Evolutionary conservation across 2,797 vertebrate genomes (phyloP).

Genomic region (Lagocephalus sceleratus): DNA sequence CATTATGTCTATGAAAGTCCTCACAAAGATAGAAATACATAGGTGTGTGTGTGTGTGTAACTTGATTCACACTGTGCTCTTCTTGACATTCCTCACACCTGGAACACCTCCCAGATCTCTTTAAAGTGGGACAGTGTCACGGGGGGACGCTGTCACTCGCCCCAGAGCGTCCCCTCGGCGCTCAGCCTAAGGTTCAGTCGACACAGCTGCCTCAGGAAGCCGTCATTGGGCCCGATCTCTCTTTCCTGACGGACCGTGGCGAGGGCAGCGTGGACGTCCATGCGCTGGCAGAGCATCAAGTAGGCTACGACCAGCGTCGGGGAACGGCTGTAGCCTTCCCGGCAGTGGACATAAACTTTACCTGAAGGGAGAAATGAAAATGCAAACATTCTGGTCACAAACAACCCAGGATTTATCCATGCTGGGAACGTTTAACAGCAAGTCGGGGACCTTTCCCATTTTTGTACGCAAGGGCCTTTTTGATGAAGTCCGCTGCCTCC

Average conservation of each 20-base stretch:
- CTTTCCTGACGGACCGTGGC: conserved; percentile 82
- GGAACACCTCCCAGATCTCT: not conserved
- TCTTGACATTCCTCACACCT: not conserved
- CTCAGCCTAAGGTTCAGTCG: conserved; percentile 80
- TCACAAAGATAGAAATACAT: no score
- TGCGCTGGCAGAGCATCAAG: conserved; percentile 86
- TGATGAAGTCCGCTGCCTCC: conserved; percentile 89
- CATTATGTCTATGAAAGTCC: no score
- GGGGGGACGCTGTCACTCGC: conserved; percentile 33
- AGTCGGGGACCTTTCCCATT: conserved; percentile 77
- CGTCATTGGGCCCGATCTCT: conserved; percentile 94
- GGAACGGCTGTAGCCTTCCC: conserved; percentile 95
- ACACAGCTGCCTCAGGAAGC: conserved; percentile 91
- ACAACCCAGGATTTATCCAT: no score
- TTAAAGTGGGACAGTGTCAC: conserved; percentile 13
- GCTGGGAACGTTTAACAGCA: not conserved
- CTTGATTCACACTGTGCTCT: conserved; percentile 7
- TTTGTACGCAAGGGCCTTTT: conserved; percentile 83
- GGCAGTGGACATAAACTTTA: conserved; percentile 90
- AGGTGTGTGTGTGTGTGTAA: not conserved
- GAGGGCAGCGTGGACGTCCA: conserved; percentile 83
- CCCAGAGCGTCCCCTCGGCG: conserved; percentile 66
- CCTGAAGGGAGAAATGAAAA: conserved; percentile 63
- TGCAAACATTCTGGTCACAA: no score
- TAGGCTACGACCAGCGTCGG: conserved; percentile 89